A percentile compares a stretch with the other conserved stretches of the same genome.
These are phyloP conservation scores for Macropis europaea DNA, from an alignment of 2,888 invertebrate genomes.

Conservation along the genomic window DNA sequence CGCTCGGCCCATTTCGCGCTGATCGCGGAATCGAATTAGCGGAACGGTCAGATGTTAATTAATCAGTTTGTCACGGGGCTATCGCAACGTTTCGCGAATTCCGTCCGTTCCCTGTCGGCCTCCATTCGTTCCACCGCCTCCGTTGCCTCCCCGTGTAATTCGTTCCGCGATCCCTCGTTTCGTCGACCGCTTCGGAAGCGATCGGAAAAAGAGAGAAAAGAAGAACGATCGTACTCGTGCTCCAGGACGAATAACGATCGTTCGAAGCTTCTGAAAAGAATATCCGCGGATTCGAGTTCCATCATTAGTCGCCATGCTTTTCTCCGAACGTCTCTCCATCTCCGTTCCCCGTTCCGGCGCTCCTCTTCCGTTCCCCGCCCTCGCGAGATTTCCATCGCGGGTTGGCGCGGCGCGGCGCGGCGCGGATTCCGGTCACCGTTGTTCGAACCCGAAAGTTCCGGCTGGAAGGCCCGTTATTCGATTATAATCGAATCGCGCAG, in stretches of 20 bases:
- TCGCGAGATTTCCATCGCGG: slow-evolving; percentile 15
- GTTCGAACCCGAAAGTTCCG: background rate
- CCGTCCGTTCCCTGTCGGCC: background rate
- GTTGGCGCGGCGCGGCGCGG: too few relatives aligned
- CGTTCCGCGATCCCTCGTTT: background rate
- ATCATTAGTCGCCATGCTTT: too few relatives aligned
- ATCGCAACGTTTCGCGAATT: slow-evolving; percentile 13
- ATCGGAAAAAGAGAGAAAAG: too few relatives aligned
- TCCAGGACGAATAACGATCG: too few relatives aligned
- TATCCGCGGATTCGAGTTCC: too few relatives aligned
- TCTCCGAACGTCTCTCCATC: background rate
- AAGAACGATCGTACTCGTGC: too few relatives aligned
- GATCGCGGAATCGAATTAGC: slow-evolving; percentile 44
- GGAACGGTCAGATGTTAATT: slow-evolving; percentile 46
- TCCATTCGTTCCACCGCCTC: background rate
- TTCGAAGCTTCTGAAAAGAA: too few relatives aligned
- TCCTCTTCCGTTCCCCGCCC: background rate
- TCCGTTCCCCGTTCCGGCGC: background rate
- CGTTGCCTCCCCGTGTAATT: background rate
- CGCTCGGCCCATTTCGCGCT: slow-evolving; percentile 6
- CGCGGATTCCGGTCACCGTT: background rate
- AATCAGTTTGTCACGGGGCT: slow-evolving; percentile 30
- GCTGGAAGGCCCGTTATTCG: background rate
- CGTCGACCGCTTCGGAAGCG: too few relatives aligned
- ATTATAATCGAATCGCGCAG: background rate